Evolutionary conservation across 1,140 invertebrate genomes (phyloP).

Genomic region (Aphelenchoides fujianensis): DNA sequence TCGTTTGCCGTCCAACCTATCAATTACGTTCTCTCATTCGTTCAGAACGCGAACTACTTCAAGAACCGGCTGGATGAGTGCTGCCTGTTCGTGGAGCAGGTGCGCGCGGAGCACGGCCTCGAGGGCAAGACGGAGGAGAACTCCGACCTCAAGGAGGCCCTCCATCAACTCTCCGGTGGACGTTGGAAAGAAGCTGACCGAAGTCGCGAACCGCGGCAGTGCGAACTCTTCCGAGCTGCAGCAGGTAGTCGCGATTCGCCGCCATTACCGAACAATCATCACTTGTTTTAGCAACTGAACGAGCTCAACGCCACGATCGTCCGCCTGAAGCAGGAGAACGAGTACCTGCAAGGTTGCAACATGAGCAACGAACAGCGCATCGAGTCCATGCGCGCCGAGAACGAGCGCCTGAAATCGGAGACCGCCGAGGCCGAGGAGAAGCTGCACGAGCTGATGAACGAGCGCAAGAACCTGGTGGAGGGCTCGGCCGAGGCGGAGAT

Average conservation of each 20-base stretch:
- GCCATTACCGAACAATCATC: neutral
- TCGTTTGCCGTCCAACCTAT: too few relatives aligned
- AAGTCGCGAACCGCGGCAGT: neutral
- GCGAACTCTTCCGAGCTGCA: neutral
- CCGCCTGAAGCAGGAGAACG: neutral
- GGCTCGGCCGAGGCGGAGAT: conserved; percentile 1
- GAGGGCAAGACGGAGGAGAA: neutral
- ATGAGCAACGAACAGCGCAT: neutral
- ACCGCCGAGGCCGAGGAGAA: neutral
- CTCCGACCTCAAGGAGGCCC: neutral
- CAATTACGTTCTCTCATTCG: neutral
- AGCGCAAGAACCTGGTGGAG: conserved; percentile 14
- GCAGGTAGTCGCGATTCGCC: neutral
- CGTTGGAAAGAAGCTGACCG: neutral
- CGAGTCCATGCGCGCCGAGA: neutral
- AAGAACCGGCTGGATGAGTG: neutral
- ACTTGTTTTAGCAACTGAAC: neutral
- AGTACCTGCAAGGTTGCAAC: neutral
- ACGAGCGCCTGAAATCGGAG: conserved; percentile 1
- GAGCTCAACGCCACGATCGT: neutral
- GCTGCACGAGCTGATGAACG: neutral
- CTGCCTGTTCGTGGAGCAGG: neutral
- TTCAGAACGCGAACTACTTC: neutral
- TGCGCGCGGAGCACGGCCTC: neutral
- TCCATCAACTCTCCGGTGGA: neutral